Evolutionary conservation across 1,140 invertebrate genomes (phyloP), one percentile per base, ranked within the genome.

Genomic region (Anagrus nilaparvatae): DNA sequence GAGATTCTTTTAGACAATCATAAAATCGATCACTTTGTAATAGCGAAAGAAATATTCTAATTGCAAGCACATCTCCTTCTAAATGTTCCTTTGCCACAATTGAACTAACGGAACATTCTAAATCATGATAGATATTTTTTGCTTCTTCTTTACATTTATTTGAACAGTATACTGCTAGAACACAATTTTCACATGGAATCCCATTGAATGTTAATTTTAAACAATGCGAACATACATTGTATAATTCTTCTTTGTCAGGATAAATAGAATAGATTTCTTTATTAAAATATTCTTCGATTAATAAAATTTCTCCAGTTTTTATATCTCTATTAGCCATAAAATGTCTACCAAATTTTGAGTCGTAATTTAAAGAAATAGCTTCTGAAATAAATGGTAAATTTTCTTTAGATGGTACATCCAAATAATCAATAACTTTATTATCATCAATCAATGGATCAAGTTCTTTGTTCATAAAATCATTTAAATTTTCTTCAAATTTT

Each of bases 31-130:
- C n/a, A n/a, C n/a, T n/a, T n/a, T n/a, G n/a, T n/a, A n/a, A n/a
- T n/a, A n/a, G n/a, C n/a, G n/a, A n/a, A n/a, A n/a, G n/a, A n/a
- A n/a, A n/a, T n/a, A n/a, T n/a, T n/a, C n/a, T n/a, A n/a, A n/a
- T n/a, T n/a, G n/a, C n/a, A n/a, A n/a, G n/a, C n/a, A n/a, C n/a
- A n/a, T n/a, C n/a, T n/a, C n/a, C n/a, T n/a, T n/a, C n/a, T n/a
- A n/a, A n/a, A n/a, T n/a, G n/a, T n/a, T n/a, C n/a, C n/a, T n/a
- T n/a, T n/a, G n/a, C n/a, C n/a, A n/a, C n/a, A n/a, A n/a, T n/a
- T n/a, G n/a, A n/a, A n/a, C n/a, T 71, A 39, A 87, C 60, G 3
- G 67, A 52, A 61, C 89, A 94, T 71, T 93, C 89, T 47, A 76
- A 71, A 53, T 71, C 65, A 58, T 93, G 88, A 60, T 78, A 84